Conservation (phyloP, 2,113 vertebrate species). For the Thermophis baileyi region DNA sequence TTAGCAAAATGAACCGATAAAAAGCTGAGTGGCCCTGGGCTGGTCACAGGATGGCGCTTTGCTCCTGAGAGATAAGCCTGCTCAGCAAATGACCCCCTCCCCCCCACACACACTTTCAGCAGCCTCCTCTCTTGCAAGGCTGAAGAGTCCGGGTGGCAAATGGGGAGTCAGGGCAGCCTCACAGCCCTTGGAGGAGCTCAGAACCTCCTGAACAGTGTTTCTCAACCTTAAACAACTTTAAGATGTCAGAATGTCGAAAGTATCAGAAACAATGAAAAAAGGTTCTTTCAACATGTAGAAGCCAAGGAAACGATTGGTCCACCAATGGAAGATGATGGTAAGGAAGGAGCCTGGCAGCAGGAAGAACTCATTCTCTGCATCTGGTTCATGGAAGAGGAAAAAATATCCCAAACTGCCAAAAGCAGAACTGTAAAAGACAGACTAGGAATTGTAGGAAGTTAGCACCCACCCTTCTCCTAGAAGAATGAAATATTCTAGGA, state of each 20-base stretch:
- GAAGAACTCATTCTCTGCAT: neutral
- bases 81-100: neutral
- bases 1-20: neutral
- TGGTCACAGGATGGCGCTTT: neutral
- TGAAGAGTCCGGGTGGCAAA: neutral
- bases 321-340: neutral
- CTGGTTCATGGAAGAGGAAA: neutral
- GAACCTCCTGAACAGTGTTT: neutral
- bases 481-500: too few species aligned
- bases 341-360: neutral
- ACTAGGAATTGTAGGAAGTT: neutral
- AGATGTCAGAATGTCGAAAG: neutral
- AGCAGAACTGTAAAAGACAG: neutral
- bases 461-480: too few species aligned
- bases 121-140: neutral
- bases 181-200: neutral
- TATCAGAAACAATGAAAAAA: neutral
- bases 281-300: neutral
- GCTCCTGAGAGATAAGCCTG: neutral
- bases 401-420: neutral
- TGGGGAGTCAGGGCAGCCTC: neutral
- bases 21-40: neutral
- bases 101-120: neutral
- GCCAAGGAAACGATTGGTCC: neutral
- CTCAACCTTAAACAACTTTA: neutral